These are phyloP conservation scores for Poeciliopsis turrubarensis DNA, from an alignment of 2,113 vertebrate species.

Conservation along the genomic window DNA sequence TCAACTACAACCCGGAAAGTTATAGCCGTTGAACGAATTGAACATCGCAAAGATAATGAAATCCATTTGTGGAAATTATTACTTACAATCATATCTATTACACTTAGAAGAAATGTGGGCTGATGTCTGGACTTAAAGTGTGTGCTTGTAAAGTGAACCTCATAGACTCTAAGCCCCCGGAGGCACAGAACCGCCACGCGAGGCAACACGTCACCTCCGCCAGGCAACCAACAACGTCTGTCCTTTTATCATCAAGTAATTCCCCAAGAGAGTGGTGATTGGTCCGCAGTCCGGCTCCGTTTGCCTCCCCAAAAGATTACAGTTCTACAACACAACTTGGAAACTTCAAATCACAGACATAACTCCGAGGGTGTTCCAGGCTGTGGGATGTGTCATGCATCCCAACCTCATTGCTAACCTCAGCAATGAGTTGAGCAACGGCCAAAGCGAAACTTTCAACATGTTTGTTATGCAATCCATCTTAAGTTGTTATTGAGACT, in stretches of 20 bases:
- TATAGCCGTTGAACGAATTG: neutral
- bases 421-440: constrained; percentile 38
- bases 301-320: constrained; percentile 20
- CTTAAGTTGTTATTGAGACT: constrained; percentile 16
- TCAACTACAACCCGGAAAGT: neutral
- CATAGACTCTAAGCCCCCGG: too few species aligned
- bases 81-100: neutral
- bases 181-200: too few species aligned
- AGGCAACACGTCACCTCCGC: too few species aligned
- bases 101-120: neutral
- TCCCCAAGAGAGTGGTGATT: neutral
- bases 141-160: too few species aligned
- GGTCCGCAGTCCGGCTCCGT: neutral
- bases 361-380: constrained; percentile 39
- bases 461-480: constrained; percentile 30
- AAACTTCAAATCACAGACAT: constrained; percentile 36
- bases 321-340: constrained; percentile 23
- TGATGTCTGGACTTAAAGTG: too few species aligned
- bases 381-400: constrained; percentile 45
- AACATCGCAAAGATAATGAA: neutral
- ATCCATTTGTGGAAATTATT: neutral
- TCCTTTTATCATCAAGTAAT: neutral
- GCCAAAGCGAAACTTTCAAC: constrained; percentile 20
- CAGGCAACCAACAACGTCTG: neutral
- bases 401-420: constrained; percentile 41